Base-by-base conservation (phyloP, 53 echinoderm and acorn worm genomes). In the Arbacia lixula region DNA sequence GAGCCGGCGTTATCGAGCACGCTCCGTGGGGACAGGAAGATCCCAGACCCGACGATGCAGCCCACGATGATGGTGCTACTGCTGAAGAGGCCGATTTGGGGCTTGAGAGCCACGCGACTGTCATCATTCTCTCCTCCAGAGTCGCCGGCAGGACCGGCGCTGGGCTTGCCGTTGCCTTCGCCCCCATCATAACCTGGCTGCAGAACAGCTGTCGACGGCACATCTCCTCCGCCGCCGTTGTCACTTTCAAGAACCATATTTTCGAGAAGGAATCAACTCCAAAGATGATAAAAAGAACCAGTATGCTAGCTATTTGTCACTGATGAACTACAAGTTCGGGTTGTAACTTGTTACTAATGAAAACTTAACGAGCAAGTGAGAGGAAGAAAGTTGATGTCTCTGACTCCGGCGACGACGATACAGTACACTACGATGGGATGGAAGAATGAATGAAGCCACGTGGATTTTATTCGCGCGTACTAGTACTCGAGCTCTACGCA, bases 21-120 rank as follows among this genome's bases (percentile, higher is more conserved):
- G n/a, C 87, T 89, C 72, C 87, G 93, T n/a, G 96, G 96, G 20
- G 93, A 93, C 29, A 96, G 66, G 66, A 96, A 96, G 60, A 96
- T 96, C 12, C 96, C 96, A 4, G 96, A 96, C 28, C 96, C 96
- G 63, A 96, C 86, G 64, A 96, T 96, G 84, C 93, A 96, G 60
- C 96, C 96, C 11, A 96, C 89, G 54, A 96, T 96, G 26, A 96
- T 66, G 2, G 87, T 89, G 21, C 91, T 75, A 25, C 91, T 86
- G 83, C 91, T 96, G 42, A 91, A 91, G 5, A 96, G 91, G 64
- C 96, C 91, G 36, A 96, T 86, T 42, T 96, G 88, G 11, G 82
- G 79, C 53, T 91, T 73, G 40, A 96, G 60, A 28, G 50, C 74
- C 20, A 96, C 83, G 11, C 34, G 67, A 28, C 86, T 81, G 25